phyloP scores from a whole-genome alignment of 2,113 vertebrate species.

The Sander vitreus region DNA sequence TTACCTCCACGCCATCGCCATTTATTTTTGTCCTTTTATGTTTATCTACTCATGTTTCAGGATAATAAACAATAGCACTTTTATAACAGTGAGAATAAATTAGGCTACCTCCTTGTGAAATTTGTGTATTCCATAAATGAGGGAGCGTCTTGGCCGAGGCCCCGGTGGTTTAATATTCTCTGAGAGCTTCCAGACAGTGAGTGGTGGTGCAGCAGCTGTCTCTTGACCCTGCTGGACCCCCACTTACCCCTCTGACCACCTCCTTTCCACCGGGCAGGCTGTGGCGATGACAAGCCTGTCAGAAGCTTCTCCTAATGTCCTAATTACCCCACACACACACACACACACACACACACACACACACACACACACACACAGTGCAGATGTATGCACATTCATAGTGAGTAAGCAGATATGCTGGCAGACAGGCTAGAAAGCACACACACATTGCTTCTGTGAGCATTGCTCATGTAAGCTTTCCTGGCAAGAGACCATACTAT shows the following conservation, averaged over 20 bases:
- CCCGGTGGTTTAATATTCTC: slow-evolving; percentile 79
- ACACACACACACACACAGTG: background rate
- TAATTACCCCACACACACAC: slow-evolving; percentile 76
- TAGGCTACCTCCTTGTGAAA: slow-evolving; percentile 44
- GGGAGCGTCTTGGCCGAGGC: slow-evolving; percentile 68
- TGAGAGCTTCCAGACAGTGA: slow-evolving; percentile 82
- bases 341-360: slow-evolving; percentile 8
- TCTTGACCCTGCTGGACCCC: slow-evolving; percentile 77
- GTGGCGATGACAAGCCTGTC: slow-evolving; percentile 81
- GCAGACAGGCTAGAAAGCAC: slow-evolving; percentile 46
- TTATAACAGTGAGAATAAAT: slow-evolving; percentile 64
- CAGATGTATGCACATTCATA: slow-evolving; percentile 43
- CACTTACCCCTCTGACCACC: slow-evolving; percentile 80
- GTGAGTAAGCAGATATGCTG: slow-evolving; percentile 66
- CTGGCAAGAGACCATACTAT: slow-evolving; percentile 40
- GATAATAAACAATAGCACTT: slow-evolving; percentile 45
- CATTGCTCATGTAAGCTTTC: slow-evolving; percentile 45
- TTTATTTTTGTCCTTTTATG: slow-evolving; percentile 64
- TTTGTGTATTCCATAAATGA: slow-evolving; percentile 70
- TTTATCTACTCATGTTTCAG: slow-evolving; percentile 59
- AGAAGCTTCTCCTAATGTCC: slow-evolving; percentile 80
- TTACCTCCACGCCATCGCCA: slow-evolving; percentile 55
- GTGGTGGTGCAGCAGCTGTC: slow-evolving; percentile 81
- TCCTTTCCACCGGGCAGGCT: slow-evolving; percentile 71
- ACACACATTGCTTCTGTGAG: slow-evolving; percentile 12